These are phyloP conservation scores for Rhinolophus ferrumequinum DNA, from an alignment of 2,113 vertebrate species.

Conservation along the genomic window DNA sequence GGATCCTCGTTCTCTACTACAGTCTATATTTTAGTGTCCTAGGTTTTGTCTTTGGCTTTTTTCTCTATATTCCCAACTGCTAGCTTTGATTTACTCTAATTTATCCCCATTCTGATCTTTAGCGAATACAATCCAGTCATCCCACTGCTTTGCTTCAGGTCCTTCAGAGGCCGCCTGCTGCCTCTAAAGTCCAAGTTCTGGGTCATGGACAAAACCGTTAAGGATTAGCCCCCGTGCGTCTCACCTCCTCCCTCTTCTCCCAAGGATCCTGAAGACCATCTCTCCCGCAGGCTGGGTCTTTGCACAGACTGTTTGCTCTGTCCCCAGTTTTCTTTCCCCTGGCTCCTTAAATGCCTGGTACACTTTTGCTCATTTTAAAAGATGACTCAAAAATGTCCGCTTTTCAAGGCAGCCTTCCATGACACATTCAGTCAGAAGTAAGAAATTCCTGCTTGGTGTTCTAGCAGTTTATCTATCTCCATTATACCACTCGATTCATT, in stretches of 20 bases:
- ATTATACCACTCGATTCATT: not conserved
- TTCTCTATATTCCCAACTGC: not conserved
- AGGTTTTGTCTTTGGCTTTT: not conserved
- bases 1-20: not conserved
- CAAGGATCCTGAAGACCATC: not conserved
- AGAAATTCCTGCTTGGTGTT: not conserved
- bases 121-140: not conserved
- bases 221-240: not conserved
- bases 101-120: not conserved
- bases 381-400: not conserved
- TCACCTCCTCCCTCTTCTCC: not conserved
- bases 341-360: not conserved
- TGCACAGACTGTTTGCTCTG: not conserved
- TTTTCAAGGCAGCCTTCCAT: not conserved
- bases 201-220: not conserved
- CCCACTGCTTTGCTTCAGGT: not conserved
- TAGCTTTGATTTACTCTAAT: not conserved
- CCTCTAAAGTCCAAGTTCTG: not conserved
- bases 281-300: not conserved
- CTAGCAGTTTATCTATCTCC: not conserved
- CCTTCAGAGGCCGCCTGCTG: not conserved
- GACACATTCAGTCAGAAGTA: not conserved
- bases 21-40: not conserved
- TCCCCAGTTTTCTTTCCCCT: not conserved
- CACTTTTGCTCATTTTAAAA: constrained; percentile 15